phyloP scores from a whole-genome alignment of 2,797 vertebrate species.

The Podargus strigoides region DNA sequence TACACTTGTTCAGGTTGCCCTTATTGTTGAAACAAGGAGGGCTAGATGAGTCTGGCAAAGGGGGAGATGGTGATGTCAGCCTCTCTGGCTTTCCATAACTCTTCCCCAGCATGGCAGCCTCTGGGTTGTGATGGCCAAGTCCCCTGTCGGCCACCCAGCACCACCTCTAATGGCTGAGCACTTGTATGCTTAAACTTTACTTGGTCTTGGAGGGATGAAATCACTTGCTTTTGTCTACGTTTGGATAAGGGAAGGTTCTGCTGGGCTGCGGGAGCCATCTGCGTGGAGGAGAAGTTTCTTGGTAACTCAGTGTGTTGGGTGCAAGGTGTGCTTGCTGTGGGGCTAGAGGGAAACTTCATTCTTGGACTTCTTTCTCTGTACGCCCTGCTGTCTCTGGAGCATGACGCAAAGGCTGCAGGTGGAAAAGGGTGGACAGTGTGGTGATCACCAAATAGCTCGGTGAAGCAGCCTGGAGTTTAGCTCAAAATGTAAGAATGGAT shows the following conservation, averaged over 20 bases:
- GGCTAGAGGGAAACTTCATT: not conserved
- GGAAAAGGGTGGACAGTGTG: not conserved
- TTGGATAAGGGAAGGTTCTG: not conserved
- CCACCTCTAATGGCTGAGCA: not conserved
- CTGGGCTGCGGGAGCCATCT: not conserved
- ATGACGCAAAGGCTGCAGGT: not conserved
- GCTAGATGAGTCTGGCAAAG: not conserved
- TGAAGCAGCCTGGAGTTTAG: not conserved
- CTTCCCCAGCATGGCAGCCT: not conserved
- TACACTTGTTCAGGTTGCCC: not conserved
- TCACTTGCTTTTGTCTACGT: not conserved
- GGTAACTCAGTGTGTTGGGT: rapidly evolving
- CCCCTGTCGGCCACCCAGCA: rapidly evolving
- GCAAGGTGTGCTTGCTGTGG: not conserved
- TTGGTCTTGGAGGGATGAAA: not conserved
- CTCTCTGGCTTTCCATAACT: not conserved
- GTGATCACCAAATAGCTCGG: not conserved
- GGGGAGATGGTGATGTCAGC: not conserved
- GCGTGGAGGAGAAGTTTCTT: not conserved
- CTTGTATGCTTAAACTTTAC: not conserved
- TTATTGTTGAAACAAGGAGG: not conserved
- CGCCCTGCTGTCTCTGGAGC: rapidly evolving
- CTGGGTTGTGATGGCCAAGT: rapidly evolving
- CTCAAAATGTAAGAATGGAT: rapidly evolving
- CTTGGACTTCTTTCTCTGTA: not conserved